Evolutionary conservation across 2,797 vertebrate species (phyloP).

Genomic region (Tragelaphus eurycerus): DNA sequence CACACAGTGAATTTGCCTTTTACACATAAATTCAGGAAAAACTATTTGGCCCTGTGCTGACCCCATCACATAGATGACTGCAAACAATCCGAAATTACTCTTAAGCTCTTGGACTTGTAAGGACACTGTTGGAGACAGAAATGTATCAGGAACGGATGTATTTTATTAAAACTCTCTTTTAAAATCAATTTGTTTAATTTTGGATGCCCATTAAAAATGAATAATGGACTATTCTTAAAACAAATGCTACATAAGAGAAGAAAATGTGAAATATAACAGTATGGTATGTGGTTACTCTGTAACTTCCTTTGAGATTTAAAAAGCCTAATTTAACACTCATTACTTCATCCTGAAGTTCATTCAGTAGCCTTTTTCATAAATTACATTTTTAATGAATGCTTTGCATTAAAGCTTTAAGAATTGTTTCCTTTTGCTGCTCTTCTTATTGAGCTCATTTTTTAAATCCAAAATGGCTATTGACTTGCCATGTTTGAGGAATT

Average conservation of each 20-base stretch:
- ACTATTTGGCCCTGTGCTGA: background rate
- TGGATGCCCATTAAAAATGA: conserved; percentile 31
- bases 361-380: conserved; percentile 46
- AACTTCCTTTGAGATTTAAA: conserved; percentile 30
- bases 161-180: conserved; percentile 46
- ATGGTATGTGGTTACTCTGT: conserved; percentile 26
- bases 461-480: conserved; percentile 23
- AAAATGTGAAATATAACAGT: conserved; percentile 38
- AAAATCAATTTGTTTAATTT: conserved; percentile 52
- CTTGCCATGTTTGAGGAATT: background rate
- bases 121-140: background rate
- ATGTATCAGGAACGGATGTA: background rate
- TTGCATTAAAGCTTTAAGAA: conserved; percentile 5
- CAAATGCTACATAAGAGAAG: conserved; percentile 43
- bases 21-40: conserved; percentile 1
- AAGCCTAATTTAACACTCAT: conserved; percentile 34
- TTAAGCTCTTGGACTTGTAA: background rate
- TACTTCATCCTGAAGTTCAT: conserved; percentile 42
- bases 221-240: conserved; percentile 27
- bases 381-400: conserved; percentile 34
- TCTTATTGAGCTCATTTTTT: background rate
- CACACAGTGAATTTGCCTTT: background rate
- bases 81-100: background rate
- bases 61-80: background rate
- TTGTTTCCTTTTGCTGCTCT: background rate